Conservation (phyloP, 2,888 invertebrate genomes). For the Siphlonurus alternatus region DNA sequence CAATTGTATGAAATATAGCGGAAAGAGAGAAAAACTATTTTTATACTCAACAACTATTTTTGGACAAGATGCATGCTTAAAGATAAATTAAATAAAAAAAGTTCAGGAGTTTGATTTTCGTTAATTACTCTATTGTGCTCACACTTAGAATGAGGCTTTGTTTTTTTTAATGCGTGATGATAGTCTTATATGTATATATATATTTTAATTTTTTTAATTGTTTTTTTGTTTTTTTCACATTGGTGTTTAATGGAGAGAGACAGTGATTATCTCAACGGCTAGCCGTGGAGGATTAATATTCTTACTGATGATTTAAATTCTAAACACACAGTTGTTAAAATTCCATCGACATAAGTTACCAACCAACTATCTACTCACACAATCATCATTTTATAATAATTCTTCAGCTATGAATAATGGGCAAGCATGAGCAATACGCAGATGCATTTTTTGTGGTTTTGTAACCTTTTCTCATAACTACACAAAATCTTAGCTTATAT, state of each 20-base stretch:
- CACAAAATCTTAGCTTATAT: too few relatives aligned
- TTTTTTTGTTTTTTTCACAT: neutral
- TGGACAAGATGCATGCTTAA: neutral
- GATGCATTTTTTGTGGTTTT: neutral
- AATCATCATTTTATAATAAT: neutral
- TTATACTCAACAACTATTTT: conserved; percentile 8
- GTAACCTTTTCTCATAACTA: too few relatives aligned
- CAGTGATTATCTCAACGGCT: neutral
- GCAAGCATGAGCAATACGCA: neutral
- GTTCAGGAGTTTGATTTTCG: neutral
- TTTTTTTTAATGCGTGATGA: neutral
- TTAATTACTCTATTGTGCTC: conserved; percentile 11
- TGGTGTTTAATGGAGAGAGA: neutral
- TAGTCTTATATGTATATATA: neutral
- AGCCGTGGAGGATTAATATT: neutral
- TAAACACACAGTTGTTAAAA: neutral
- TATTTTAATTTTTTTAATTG: neutral
- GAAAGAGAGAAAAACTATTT: conserved; percentile 10
- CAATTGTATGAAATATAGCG: neutral
- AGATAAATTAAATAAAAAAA: neutral
- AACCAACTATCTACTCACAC: neutral
- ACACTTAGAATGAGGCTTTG: conserved; percentile 13
- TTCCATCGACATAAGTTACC: neutral
- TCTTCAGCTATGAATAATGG: neutral
- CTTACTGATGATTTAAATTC: neutral